Evolutionary conservation across 2,888 invertebrate genomes (phyloP).

Genomic region (Caenorhabditis imperialis): DNA sequence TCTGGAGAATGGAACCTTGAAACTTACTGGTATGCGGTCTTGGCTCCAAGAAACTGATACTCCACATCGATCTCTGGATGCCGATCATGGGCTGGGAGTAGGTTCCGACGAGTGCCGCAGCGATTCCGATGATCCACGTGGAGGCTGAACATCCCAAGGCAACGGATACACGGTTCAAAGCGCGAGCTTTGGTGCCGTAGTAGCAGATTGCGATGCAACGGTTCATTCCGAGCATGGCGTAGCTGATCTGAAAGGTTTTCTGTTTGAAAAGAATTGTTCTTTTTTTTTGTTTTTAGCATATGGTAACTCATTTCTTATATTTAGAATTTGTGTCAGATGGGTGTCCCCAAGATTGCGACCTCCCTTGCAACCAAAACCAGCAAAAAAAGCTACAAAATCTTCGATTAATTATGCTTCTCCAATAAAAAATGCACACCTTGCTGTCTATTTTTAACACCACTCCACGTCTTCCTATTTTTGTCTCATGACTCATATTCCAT

Average conservation of each 20-base stretch:
- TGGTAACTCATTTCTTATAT: no score
- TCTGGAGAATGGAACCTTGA: not conserved
- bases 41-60: slow-evolving; percentile 62
- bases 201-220: slow-evolving; percentile 76
- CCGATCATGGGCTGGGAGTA: slow-evolving; percentile 68
- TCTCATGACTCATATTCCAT: slow-evolving; percentile 6
- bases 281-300: no score
- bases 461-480: not conserved
- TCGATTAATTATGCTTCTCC: no score
- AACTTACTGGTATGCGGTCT: slow-evolving; percentile 44
- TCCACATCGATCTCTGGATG: slow-evolving; percentile 70
- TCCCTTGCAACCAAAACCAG: no score
- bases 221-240: slow-evolving; percentile 66
- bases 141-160: slow-evolving; percentile 69
- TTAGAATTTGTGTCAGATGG: no score
- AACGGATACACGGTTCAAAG: slow-evolving; percentile 72
- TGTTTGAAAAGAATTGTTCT: not conserved
- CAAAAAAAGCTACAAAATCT: no score
- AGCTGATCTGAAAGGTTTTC: slow-evolving; percentile 59
- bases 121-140: slow-evolving; percentile 73
- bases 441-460: no score
- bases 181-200: slow-evolving; percentile 74
- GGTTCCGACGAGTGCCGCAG: slow-evolving; percentile 67
- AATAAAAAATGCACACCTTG: no score
- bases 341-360: no score